Evolutionary conservation across 2,113 vertebrate genomes (phyloP).

Genomic region (Gallinago jamesoni): DNA sequence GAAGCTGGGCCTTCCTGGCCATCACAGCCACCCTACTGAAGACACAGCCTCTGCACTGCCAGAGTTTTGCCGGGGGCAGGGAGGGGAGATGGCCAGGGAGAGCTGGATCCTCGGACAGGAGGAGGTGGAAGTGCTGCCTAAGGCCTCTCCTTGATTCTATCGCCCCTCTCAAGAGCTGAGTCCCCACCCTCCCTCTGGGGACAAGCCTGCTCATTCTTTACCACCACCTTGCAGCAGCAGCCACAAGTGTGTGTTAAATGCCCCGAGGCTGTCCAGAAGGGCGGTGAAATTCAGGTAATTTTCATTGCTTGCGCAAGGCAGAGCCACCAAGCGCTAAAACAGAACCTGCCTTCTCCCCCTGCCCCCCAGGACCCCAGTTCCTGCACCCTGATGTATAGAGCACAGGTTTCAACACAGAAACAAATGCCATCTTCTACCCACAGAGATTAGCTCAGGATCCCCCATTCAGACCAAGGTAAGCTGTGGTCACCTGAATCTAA

Average conservation of each 20-base stretch:
- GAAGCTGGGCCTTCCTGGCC: background rate
- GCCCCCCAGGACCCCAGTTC: background rate
- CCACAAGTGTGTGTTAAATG: background rate
- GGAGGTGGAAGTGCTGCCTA: background rate
- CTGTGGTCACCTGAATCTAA: background rate
- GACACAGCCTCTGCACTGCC: background rate
- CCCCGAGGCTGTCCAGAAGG: background rate
- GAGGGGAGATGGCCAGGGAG: background rate
- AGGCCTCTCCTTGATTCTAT: background rate
- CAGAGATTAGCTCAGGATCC: background rate
- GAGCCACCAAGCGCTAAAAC: background rate
- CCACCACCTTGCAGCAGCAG: background rate
- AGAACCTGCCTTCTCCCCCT: background rate
- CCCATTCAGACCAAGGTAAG: background rate
- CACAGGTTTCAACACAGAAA: background rate
- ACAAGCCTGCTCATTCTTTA: background rate
- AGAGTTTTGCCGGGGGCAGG: background rate
- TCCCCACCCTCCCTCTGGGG: background rate
- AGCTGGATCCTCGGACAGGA: background rate
- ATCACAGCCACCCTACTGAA: background rate
- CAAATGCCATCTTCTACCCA: background rate
- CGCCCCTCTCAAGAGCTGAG: background rate
- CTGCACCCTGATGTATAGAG: background rate
- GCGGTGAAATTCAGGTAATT: background rate
- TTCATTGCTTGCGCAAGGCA: background rate